Conservation (phyloP, 1,140 invertebrate genomes). For the Scaptomyza hsui region DNA sequence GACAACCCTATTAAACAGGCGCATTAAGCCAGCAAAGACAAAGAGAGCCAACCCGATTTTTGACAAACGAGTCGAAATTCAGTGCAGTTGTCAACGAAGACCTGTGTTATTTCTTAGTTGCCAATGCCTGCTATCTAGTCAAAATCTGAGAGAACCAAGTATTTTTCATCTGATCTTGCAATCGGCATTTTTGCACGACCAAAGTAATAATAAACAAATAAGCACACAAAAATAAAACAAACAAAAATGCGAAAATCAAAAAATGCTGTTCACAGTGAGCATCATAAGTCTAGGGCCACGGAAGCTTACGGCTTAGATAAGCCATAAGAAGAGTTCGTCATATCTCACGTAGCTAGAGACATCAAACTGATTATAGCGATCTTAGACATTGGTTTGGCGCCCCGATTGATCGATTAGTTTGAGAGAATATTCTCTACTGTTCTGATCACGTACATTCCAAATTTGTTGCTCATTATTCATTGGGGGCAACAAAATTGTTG, state of each 20-base stretch:
- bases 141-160: constrained; percentile 16
- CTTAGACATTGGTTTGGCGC: constrained; percentile 34
- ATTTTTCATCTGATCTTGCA: constrained; percentile 32
- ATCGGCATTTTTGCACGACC: constrained; percentile 37
- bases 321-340: background rate
- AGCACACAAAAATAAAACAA: constrained; percentile 43
- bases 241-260: constrained; percentile 59
- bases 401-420: constrained; percentile 50
- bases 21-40: constrained; percentile 45
- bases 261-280: constrained; percentile 33
- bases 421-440: constrained; percentile 5
- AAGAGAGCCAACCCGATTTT: constrained; percentile 36
- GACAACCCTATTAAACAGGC: constrained; percentile 64
- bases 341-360: constrained; percentile 30
- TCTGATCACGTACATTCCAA: constrained; percentile 55
- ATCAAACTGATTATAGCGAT: constrained; percentile 24
- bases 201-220: constrained; percentile 51
- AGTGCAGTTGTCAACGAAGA: constrained; percentile 30
- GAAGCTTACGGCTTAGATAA: constrained; percentile 26
- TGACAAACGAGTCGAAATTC: constrained; percentile 37
- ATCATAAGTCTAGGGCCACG: constrained; percentile 17
- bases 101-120: constrained; percentile 41
- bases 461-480: constrained; percentile 46
- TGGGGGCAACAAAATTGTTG: constrained; percentile 28
- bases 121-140: constrained; percentile 40